Percentiles rank a stretch among this genome's conserved stretches.
Conservation (phyloP, 2,113 vertebrate species). For the Anolis carolinensis region DNA sequence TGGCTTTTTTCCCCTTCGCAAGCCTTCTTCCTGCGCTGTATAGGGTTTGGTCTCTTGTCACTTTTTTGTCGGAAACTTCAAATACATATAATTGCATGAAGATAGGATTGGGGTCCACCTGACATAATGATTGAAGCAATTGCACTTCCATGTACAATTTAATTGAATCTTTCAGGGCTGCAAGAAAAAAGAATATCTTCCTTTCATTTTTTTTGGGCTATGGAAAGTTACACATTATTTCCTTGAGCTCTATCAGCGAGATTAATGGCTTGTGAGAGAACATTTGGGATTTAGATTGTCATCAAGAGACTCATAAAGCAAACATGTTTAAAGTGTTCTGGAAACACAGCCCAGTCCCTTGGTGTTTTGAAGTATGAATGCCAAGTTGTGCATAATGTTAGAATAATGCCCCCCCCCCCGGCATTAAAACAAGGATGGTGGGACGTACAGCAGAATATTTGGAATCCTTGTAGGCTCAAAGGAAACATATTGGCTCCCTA, state of each 20-base stretch:
- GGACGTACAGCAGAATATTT: conserved; percentile 19
- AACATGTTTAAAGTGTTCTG: conserved; percentile 70
- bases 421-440: conserved; percentile 28
- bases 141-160: not conserved
- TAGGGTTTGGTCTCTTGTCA: too few species aligned
- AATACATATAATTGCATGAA: not conserved
- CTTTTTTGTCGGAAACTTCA: not conserved
- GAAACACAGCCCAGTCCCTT: conserved; percentile 63
- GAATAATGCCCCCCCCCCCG: conserved; percentile 41
- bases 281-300: conserved; percentile 75
- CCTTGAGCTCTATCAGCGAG: conserved; percentile 68
- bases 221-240: conserved; percentile 67
- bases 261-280: conserved; percentile 76
- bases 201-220: conserved; percentile 39
- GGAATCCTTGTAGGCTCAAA: conserved; percentile 34
- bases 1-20: too few species aligned
- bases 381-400: conserved; percentile 38
- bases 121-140: not conserved
- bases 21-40: too few species aligned
- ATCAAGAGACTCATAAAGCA: conserved; percentile 73
- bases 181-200: not conserved
- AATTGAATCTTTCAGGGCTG: not conserved
- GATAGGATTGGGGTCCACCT: not conserved
- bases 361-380: conserved; percentile 61
- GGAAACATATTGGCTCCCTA: conserved; percentile 40